Base-by-base conservation (phyloP, 1,140 invertebrate genomes). In the Bombyx mandarina region DNA sequence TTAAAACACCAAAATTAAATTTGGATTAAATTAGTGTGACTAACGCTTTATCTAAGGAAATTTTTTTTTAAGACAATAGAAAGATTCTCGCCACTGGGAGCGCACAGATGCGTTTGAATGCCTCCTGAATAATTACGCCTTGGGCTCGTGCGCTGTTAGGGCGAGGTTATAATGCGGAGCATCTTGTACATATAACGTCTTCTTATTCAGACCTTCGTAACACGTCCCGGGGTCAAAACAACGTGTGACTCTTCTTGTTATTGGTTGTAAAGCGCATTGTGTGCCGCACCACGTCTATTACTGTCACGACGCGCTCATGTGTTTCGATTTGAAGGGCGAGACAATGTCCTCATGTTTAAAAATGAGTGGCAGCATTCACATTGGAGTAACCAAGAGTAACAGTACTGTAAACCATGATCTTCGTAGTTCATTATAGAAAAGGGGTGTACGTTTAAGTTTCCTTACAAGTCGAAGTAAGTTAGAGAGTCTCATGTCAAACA, bases 51-150 rank as follows among this genome's bases (percentile, higher is more conserved):
- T 12, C n/a, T 8, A 61, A 58, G 59, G 51, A 61, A 61, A 69
- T 73, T 74, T 67, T 71, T 75, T 70, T 73, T 74, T 74, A 79
- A 71, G 79, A 71, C 77, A 75, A 69, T 73, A 77, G 77, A 82
- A 75, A 79, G 66, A 68, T 58, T 60, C 58, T 57, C 45, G 64
- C 54, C 58, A 69, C 54, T 80, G 79, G 68, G 73, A 84, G 71
- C 58, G 62, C 62, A 56, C 81, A 85, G 81, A 81, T 85, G 81
- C 66, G 62, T 66, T 61, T 69, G 75, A 77, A 83, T 72, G 74
- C 69, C 69, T 79, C 60, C 71, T 85, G 79, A 85, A 82, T 82
- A 85, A 85, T 82, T 81, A 79, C 54, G 73, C 76, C 69, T 67
- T 60, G 57, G 69, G 75, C 75, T 62, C 54, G 57, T 46, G 51